Conservation (phyloP, 2,113 vertebrate genomes). For the Choloepus hoffmanni region DNA sequence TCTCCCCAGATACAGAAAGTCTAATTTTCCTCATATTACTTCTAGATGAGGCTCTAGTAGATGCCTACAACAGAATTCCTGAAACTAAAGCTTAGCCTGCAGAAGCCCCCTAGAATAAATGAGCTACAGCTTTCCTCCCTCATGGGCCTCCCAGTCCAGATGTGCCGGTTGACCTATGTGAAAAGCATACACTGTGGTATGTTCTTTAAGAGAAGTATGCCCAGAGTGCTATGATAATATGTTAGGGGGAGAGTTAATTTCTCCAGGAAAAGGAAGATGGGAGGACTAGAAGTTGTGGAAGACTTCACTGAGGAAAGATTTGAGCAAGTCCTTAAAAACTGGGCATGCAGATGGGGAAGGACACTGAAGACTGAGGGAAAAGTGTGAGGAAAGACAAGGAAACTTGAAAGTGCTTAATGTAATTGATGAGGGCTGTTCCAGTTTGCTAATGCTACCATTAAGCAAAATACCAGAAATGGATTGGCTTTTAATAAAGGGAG, state of each 20-base stretch:
- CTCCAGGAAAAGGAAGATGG: not conserved
- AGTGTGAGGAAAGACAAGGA: not conserved
- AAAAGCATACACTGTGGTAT: not conserved
- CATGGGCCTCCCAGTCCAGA: not conserved
- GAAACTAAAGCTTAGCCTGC: not conserved
- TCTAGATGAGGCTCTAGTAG: not conserved
- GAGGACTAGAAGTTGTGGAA: not conserved
- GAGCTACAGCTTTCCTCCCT: not conserved
- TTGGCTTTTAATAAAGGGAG: too few relatives aligned
- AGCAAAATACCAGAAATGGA: too few relatives aligned
- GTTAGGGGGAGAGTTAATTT: not conserved
- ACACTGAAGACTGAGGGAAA: not conserved
- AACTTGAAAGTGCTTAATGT: not conserved
- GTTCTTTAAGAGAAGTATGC: not conserved
- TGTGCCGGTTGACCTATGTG: not conserved
- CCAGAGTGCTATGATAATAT: not conserved
- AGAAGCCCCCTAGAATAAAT: not conserved
- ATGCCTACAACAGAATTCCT: not conserved
- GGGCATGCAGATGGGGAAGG: not conserved
- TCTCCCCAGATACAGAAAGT: not conserved
- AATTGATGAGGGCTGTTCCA: not conserved
- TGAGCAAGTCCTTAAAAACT: constrained; percentile 35
- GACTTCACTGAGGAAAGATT: not conserved
- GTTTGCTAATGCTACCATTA: too few relatives aligned
- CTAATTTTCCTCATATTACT: not conserved